Conservation (phyloP, 1,140 invertebrate genomes). For the Hypsibius dujardini region DNA sequence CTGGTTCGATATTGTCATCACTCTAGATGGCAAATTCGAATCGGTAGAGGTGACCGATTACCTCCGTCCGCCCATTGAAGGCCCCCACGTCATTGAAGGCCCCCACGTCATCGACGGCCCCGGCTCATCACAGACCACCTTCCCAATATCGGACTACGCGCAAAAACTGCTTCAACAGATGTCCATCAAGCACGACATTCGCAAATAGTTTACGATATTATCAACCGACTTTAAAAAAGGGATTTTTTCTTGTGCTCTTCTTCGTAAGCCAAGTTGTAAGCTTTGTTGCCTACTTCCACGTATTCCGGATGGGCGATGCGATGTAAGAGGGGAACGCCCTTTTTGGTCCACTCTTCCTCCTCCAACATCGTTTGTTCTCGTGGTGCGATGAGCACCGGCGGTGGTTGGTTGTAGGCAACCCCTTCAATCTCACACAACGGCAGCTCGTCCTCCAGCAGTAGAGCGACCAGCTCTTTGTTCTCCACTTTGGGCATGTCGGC, state of each 20-base stretch:
- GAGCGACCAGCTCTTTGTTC: slow-evolving; percentile 25
- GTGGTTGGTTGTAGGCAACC: slow-evolving; percentile 23
- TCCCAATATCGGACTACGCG: slow-evolving; percentile 11
- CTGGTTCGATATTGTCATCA: no score
- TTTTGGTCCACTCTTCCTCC: not conserved
- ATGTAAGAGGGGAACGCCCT: not conserved
- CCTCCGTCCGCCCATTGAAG: slow-evolving; percentile 7
- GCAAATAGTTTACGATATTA: no score
- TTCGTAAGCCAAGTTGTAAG: not conserved
- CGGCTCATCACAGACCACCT: not conserved
- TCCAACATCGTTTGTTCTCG: not conserved
- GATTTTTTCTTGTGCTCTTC: not conserved
- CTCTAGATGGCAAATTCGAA: slow-evolving; percentile 1
- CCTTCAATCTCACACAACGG: slow-evolving; percentile 25
- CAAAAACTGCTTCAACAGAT: not conserved
- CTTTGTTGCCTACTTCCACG: slow-evolving; percentile 8
- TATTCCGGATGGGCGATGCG: not conserved
- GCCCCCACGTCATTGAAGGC: slow-evolving; percentile 8
- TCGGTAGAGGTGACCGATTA: not conserved
- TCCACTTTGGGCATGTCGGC: slow-evolving; percentile 23
- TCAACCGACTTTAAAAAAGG: no score
- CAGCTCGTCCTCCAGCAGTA: slow-evolving; percentile 26
- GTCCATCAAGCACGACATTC: slow-evolving; percentile 12
- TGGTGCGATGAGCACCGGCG: not conserved
- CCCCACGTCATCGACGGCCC: no score